Base-by-base conservation (phyloP, 2,888 invertebrate species). In the Drosophila paucipuncta region DNA sequence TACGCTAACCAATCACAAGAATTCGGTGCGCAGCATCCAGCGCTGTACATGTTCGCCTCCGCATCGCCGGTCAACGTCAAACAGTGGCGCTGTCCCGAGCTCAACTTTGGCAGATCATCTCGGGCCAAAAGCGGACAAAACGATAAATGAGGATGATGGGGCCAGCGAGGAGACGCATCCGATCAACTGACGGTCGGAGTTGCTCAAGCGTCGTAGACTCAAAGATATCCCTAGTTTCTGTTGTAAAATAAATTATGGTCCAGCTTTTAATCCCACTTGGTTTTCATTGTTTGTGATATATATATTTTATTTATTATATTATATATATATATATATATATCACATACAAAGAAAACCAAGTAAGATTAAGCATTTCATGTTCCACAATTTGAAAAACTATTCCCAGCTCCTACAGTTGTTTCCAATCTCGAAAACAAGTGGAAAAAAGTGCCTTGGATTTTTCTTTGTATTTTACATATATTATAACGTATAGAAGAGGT, bases 91-190 rank as follows among this genome's bases (percentile, higher is more conserved):
- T 99, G 99, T 91, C 99, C 99, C 0, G 98, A 99, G 87, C 98
- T 99, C 2, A 97, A 97, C 92, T 99, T 99, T 91, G 96, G 63
- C 99, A 99, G 92, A 99, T 99, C 93, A 94, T 99, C 67, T 96
- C 98, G 0, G 99, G 99, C 0, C 99, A 99, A 93, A 99, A 93
- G 99, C 99, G 0, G 99, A 99, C 94, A 99, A 99, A 94, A 99
- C 99, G 0, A 98, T 99, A 85, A 98, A 97, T 92, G 99, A 99
- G 94, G 99, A 99, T 93, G 98, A 99, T 16, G 95, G 96, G 30
- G 99, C 99, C 1, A 97, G 97, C 0, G 99, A 99, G 94, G 99
- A 99, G 91, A 95, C 96, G 0, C 98, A 99, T 94, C 99, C 99
- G 0, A 95, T 99, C 85, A 97, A 98, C 93, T 99, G 99, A 99